Evolutionary conservation across 2,797 vertebrate genomes (phyloP).

Genomic region (Graptemys geographica): DNA sequence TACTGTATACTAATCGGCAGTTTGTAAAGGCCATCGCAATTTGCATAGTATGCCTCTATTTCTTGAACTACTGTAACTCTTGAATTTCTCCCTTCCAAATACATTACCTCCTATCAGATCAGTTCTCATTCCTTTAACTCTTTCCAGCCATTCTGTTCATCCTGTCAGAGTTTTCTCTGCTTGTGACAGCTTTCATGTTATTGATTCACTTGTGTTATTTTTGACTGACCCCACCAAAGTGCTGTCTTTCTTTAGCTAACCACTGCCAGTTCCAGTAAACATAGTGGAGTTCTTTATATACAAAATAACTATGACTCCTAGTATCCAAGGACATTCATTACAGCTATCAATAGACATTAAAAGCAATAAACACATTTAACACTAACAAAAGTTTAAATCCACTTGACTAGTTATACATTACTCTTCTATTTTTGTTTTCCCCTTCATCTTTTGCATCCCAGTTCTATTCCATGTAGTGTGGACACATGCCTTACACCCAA

Average conservation of each 20-base stretch:
- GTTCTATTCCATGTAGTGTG: neutral
- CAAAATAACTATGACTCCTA: slow-evolving; percentile 38
- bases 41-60: neutral
- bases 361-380: slow-evolving; percentile 58
- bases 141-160: neutral
- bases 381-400: slow-evolving; percentile 64
- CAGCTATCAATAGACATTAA: slow-evolving; percentile 40
- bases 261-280: slow-evolving; percentile 51
- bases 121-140: neutral
- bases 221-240: slow-evolving; percentile 59
- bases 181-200: slow-evolving; percentile 23
- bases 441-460: neutral
- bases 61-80: neutral
- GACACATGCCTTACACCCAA: neutral
- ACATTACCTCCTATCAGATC: neutral
- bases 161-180: neutral
- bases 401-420: slow-evolving; percentile 67
- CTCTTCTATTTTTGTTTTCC: neutral
- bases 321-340: slow-evolving; percentile 54
- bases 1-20: neutral
- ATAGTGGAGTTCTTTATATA: slow-evolving; percentile 53
- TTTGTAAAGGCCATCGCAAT: neutral
- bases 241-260: slow-evolving; percentile 53
- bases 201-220: slow-evolving; percentile 60
- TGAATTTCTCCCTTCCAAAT: neutral